Evolutionary conservation across 1,140 invertebrate species (phyloP).

Genomic region (Yoshiicerus persimilis): DNA sequence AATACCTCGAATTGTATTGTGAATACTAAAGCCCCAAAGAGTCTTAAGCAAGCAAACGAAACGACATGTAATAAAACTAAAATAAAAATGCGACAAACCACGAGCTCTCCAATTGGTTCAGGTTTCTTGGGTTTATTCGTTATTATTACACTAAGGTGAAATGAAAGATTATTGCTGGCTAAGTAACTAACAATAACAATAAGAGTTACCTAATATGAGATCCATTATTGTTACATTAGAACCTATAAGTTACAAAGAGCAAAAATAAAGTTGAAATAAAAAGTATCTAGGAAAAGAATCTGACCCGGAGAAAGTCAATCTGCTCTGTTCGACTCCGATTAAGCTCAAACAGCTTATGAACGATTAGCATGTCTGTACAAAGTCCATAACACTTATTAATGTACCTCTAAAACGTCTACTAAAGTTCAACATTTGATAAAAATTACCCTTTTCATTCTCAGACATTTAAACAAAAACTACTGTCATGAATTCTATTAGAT

Average conservation of each 20-base stretch:
- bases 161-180: not conserved
- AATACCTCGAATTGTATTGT: not conserved
- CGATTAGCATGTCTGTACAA: not conserved
- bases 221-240: not conserved
- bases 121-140: not conserved
- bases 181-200: not conserved
- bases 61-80: not conserved
- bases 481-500: not conserved
- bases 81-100: conserved; percentile 14
- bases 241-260: not conserved
- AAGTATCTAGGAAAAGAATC: not conserved
- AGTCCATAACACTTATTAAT: not conserved
- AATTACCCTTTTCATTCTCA: too few species aligned
- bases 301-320: not conserved
- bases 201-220: not conserved
- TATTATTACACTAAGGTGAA: not conserved
- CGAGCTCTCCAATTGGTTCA: not conserved
- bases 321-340: not conserved
- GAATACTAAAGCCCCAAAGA: not conserved
- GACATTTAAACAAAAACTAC: not conserved
- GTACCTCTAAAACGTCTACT: not conserved
- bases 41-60: not conserved
- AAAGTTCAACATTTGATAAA: too few species aligned
- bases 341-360: not conserved
- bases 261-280: not conserved